Percentiles rank a stretch among this genome's conserved stretches.
Evolutionary conservation across 2,113 vertebrate genomes (phyloP).

Genomic region (Atherinomorus stipes): DNA sequence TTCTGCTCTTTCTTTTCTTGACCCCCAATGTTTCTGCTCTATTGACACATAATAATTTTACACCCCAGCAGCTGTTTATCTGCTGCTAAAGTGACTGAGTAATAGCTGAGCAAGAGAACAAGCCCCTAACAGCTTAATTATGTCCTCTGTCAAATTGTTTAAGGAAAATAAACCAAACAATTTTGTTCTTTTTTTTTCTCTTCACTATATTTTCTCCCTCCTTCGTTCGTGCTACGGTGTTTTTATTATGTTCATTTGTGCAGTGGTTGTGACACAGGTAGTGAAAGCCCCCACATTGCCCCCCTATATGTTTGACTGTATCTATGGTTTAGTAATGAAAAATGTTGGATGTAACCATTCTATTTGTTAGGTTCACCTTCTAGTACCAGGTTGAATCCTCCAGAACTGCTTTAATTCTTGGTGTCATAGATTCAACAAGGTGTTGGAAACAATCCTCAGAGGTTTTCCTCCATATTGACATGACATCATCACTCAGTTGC

Average conservation of each 20-base stretch:
- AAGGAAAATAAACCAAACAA: conserved; percentile 57
- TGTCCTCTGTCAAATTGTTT: conserved; percentile 65
- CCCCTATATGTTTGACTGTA: no score
- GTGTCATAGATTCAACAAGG: no score
- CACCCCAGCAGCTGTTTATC: conserved; percentile 51
- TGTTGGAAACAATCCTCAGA: no score
- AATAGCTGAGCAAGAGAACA: conserved; percentile 39
- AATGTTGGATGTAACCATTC: neutral
- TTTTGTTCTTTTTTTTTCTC: conserved; percentile 24
- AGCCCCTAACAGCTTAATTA: conserved; percentile 60
- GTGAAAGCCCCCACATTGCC: neutral
- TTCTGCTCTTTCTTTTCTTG: conserved; percentile 22
- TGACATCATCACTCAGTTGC: no score
- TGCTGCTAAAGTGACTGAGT: conserved; percentile 55
- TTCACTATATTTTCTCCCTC: neutral
- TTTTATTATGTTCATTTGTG: neutral
- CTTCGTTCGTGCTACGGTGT: neutral
- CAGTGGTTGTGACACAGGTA: neutral
- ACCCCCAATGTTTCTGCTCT: conserved; percentile 45
- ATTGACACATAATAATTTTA: conserved; percentile 68
- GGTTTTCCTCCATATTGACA: no score
- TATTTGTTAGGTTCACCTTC: no score
- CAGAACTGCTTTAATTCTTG: no score
- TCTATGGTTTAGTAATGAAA: no score
- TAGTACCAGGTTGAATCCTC: no score